Percentiles rank a stretch among this genome's conserved stretches.
These are phyloP conservation scores for Cremastobaeus sp. DNA, from an alignment of 2,888 invertebrate species.

Conservation along the genomic window DNA sequence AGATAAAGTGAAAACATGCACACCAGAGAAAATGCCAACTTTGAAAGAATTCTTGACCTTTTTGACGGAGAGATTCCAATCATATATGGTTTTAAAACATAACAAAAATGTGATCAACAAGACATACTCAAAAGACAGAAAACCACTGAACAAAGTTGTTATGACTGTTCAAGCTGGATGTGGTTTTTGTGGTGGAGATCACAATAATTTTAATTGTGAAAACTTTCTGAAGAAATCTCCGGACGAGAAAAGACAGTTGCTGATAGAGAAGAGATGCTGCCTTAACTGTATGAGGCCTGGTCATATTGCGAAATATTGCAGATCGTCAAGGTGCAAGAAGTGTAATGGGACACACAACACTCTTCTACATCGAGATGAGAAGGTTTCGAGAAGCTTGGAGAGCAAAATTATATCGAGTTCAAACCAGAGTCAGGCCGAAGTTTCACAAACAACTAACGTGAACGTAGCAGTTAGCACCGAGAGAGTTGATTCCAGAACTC, in stretches of 20 bases:
- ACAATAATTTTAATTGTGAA: constrained; percentile 1
- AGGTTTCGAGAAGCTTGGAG: neutral
- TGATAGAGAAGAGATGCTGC: neutral
- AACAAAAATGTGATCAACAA: no score
- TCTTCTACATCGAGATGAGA: neutral
- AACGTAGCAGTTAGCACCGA: no score
- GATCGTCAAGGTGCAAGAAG: constrained; percentile 1
- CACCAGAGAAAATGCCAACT: neutral
- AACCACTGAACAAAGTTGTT: constrained; percentile 1
- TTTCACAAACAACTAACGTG: neutral
- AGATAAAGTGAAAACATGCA: neutral
- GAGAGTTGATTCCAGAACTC: neutral
- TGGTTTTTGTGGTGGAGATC: neutral
- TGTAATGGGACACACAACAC: neutral
- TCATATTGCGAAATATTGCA: neutral
- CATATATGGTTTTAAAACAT: neutral
- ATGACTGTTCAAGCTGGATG: neutral
- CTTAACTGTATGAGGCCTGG: constrained; percentile 4
- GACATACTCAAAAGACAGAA: neutral
- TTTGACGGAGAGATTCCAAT: neutral
- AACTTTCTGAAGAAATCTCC: constrained; percentile 1
- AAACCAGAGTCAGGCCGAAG: neutral
- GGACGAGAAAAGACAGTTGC: constrained; percentile 1
- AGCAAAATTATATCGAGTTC: neutral
- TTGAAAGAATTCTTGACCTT: neutral